These are phyloP conservation scores for Cinclus cinclus DNA, from an alignment of 2,113 vertebrate genomes.

Conservation along the genomic window DNA sequence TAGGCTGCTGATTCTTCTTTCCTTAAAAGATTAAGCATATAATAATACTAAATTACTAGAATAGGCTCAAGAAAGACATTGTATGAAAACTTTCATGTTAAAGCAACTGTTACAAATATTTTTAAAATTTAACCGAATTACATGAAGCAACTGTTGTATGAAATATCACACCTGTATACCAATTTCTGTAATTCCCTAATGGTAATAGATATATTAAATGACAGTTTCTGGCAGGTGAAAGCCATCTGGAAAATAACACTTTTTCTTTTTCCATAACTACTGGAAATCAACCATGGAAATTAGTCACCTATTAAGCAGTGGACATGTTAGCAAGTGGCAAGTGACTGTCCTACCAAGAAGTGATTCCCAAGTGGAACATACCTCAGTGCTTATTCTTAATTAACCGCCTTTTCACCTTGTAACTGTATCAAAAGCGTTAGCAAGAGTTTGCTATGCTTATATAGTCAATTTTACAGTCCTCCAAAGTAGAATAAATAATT, in stretches of 20 bases:
- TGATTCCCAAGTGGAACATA: slow-evolving; percentile 69
- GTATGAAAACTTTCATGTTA: slow-evolving; percentile 41
- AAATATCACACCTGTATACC: slow-evolving; percentile 18
- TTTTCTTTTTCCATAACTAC: slow-evolving; percentile 14
- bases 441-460: slow-evolving; percentile 53
- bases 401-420: slow-evolving; percentile 74
- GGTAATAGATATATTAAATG: slow-evolving; percentile 11
- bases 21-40: background rate
- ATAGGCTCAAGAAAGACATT: slow-evolving; percentile 12
- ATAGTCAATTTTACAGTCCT: slow-evolving; percentile 60
- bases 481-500: slow-evolving; percentile 67
- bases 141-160: background rate
- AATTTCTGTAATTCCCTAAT: slow-evolving; percentile 11
- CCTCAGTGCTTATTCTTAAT: slow-evolving; percentile 72
- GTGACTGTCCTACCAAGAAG: slow-evolving; percentile 71
- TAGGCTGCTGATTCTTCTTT: background rate
- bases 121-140: slow-evolving; percentile 2
- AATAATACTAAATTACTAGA: slow-evolving; percentile 17
- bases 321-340: slow-evolving; percentile 74
- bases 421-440: slow-evolving; percentile 62
- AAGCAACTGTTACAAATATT: slow-evolving; percentile 46
- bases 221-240: slow-evolving; percentile 43
- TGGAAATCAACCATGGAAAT: slow-evolving; percentile 61
- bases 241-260: slow-evolving; percentile 58
- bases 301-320: slow-evolving; percentile 67